A percentile compares a stretch with the other conserved stretches of the same genome.
Evolutionary conservation across 1,140 invertebrate species (phyloP).

Genomic region (Zaprionus africanus): DNA sequence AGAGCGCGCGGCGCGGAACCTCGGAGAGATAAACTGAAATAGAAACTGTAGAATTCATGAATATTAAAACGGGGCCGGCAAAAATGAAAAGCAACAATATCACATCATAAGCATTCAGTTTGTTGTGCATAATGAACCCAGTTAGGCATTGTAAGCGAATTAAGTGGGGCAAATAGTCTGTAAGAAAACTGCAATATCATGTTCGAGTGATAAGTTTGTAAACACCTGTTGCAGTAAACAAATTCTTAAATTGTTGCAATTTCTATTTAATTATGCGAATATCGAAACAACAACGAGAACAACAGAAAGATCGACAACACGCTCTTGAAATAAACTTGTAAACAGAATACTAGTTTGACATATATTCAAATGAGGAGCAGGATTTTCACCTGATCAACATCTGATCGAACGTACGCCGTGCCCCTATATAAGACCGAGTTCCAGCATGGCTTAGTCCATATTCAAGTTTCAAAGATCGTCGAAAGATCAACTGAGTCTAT

Average conservation of each 20-base stretch:
- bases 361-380: constrained; percentile 78
- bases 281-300: constrained; percentile 40
- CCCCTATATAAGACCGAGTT: constrained; percentile 66
- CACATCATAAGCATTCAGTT: constrained; percentile 41
- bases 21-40: background rate
- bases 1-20: constrained; percentile 23
- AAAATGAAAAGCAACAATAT: constrained; percentile 16
- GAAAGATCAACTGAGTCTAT: constrained; percentile 59
- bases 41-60: constrained; percentile 54
- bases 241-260: constrained; percentile 51
- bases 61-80: constrained; percentile 57
- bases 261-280: constrained; percentile 60
- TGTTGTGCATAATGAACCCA: constrained; percentile 44
- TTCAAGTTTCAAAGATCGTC: constrained; percentile 58
- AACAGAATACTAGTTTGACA: constrained; percentile 84
- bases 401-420: background rate
- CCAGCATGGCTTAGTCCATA: constrained; percentile 47
- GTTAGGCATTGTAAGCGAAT: constrained; percentile 4
- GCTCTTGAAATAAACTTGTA: constrained; percentile 58
- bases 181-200: background rate
- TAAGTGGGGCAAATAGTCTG: constrained; percentile 33
- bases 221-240: constrained; percentile 76
- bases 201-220: constrained; percentile 4
- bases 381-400: constrained; percentile 71
- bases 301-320: constrained; percentile 49